phyloP scores from a whole-genome alignment of 2,888 invertebrate genomes.

The Cylindroiulus punctatus region DNA sequence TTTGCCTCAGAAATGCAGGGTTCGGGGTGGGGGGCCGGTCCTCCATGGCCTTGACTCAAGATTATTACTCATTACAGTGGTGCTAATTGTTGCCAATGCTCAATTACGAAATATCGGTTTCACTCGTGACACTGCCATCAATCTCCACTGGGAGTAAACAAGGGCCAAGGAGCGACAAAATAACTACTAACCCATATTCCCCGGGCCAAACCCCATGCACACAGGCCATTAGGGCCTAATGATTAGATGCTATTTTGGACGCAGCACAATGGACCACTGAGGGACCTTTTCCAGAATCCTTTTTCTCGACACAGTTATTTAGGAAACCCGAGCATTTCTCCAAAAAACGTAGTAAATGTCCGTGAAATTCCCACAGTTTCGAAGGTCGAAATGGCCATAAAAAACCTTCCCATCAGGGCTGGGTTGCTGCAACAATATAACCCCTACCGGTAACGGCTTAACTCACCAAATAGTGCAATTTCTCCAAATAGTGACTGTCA shows the following conservation, averaged over 20 bases:
- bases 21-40: neutral
- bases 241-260: conserved; percentile 1
- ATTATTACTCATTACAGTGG: conserved; percentile 36
- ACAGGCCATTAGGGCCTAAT: conserved; percentile 12
- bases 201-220: neutral
- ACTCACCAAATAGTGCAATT: conserved; percentile 11
- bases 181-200: conserved; percentile 34
- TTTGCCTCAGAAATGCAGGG: neutral
- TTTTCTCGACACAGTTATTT: neutral
- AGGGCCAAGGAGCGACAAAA: neutral
- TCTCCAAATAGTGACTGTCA: neutral
- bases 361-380: conserved; percentile 29
- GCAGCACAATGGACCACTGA: neutral
- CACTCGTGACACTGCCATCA: conserved; percentile 21
- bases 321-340: neutral
- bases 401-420: neutral
- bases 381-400: conserved; percentile 22
- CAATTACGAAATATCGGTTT: conserved; percentile 38
- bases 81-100: conserved; percentile 40
- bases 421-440: neutral
- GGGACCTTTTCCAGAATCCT: neutral
- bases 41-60: conserved; percentile 25
- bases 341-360: neutral
- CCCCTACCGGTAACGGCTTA: conserved; percentile 21
- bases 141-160: conserved; percentile 7